A percentile compares a stretch with the other conserved stretches of the same genome.
Evolutionary conservation across 2,888 invertebrate genomes (phyloP).

Genomic region (Pilophorus perplexus): DNA sequence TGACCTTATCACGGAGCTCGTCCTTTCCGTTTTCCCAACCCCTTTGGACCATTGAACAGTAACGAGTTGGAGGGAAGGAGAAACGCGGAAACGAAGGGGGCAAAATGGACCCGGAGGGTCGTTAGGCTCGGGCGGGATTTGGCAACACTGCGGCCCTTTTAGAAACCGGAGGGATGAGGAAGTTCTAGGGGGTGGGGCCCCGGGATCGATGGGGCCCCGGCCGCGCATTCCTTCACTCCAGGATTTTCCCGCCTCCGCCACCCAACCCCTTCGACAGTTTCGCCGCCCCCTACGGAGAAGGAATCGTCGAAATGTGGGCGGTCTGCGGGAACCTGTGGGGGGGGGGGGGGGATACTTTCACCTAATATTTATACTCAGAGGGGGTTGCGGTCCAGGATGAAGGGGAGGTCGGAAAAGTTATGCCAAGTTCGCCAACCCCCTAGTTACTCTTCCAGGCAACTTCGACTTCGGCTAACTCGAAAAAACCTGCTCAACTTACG

Average conservation of each 20-base stretch:
- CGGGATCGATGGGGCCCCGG: constrained; percentile 32
- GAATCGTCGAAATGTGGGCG: too few relatives aligned
- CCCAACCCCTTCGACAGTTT: not conserved
- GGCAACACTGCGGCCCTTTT: constrained; percentile 15
- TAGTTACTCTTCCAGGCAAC: not conserved
- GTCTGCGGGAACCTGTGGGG: too few relatives aligned
- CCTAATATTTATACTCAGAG: constrained; percentile 24
- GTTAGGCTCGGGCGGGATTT: constrained; percentile 8
- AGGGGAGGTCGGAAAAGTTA: constrained; percentile 1
- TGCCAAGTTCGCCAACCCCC: constrained; percentile 9
- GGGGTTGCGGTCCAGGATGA: not conserved
- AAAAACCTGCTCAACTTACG: too few relatives aligned
- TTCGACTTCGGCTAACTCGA: too few relatives aligned
- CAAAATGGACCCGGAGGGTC: constrained; percentile 5
- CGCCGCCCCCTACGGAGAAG: too few relatives aligned
- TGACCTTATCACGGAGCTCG: too few relatives aligned
- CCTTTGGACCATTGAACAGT: too few relatives aligned
- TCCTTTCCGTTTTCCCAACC: too few relatives aligned
- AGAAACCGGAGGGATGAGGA: constrained; percentile 4
- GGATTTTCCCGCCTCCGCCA: not conserved
- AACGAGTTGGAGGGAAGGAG: not conserved
- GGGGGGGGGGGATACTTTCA: constrained; percentile 14
- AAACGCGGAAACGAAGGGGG: constrained; percentile 15
- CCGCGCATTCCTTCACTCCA: constrained; percentile 32
- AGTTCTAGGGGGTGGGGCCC: not conserved